A percentile compares a stretch with the other conserved stretches of the same genome.
Evolutionary conservation across 2,113 vertebrate genomes (phyloP).

Genomic region (Urocitellus parryii): DNA sequence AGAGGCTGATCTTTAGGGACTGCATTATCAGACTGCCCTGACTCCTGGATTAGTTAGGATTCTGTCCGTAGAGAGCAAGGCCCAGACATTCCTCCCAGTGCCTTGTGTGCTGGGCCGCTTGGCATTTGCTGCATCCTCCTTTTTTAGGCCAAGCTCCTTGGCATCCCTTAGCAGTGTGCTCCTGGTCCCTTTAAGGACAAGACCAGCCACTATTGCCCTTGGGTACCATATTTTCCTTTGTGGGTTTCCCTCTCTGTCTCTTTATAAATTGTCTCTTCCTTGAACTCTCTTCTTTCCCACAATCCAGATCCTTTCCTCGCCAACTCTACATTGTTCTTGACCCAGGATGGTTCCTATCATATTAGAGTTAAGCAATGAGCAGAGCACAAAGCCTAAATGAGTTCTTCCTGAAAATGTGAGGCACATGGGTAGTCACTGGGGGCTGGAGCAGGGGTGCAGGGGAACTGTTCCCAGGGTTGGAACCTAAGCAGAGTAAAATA

Average conservation of each 20-base stretch:
- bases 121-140: background rate
- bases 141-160: background rate
- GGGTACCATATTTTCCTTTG: background rate
- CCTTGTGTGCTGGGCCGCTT: background rate
- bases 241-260: background rate
- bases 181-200: background rate
- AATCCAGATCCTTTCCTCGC: background rate
- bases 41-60: background rate
- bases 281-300: background rate
- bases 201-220: background rate
- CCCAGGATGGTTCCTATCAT: background rate
- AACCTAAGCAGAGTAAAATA: background rate
- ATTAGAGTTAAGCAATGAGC: background rate
- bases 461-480: background rate
- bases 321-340: background rate
- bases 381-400: background rate
- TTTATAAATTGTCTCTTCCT: background rate
- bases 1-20: background rate
- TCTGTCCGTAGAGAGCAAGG: background rate
- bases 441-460: background rate
- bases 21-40: background rate
- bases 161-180: background rate
- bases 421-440: background rate
- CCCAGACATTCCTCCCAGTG: fast-evolving
- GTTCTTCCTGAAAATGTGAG: background rate